Evolutionary conservation across 2,888 invertebrate species (phyloP).

Genomic region (Lydus trimaculatus): DNA sequence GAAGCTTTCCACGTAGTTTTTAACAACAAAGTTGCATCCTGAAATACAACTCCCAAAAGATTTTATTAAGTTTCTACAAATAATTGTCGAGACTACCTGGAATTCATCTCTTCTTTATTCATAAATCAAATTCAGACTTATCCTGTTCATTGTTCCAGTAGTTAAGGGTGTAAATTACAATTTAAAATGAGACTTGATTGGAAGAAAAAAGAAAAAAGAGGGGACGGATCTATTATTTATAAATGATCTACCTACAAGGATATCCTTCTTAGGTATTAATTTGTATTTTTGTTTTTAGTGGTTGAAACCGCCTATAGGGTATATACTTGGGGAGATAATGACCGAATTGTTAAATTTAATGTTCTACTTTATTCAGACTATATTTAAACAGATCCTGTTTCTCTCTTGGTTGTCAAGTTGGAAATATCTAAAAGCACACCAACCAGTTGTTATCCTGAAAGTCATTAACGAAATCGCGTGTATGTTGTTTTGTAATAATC

Average conservation of each 20-base stretch:
- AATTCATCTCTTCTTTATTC: neutral
- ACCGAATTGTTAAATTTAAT: conserved; percentile 2
- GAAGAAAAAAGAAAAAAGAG: neutral
- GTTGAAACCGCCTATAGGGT: neutral
- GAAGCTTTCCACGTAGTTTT: neutral
- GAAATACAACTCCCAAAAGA: neutral
- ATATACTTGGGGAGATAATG: neutral
- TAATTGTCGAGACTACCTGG: neutral
- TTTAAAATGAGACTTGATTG: neutral
- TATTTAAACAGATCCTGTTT: neutral
- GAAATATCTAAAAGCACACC: conserved; percentile 1
- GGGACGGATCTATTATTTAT: neutral
- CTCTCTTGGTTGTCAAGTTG: neutral
- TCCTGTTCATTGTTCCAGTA: neutral
- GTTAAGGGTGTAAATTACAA: neutral
- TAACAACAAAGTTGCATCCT: neutral
- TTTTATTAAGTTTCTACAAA: neutral
- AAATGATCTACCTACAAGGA: neutral
- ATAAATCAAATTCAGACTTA: neutral
- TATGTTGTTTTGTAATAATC: conserved; percentile 20
- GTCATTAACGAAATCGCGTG: conserved; percentile 41
- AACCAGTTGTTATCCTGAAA: conserved; percentile 38
- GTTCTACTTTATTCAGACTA: neutral
- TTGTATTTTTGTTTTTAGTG: neutral
- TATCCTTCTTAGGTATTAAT: neutral